Evolutionary conservation across 2,888 invertebrate species (phyloP), one percentile per base, ranked within the genome.

Genomic region (Ptilodon capucinus): DNA sequence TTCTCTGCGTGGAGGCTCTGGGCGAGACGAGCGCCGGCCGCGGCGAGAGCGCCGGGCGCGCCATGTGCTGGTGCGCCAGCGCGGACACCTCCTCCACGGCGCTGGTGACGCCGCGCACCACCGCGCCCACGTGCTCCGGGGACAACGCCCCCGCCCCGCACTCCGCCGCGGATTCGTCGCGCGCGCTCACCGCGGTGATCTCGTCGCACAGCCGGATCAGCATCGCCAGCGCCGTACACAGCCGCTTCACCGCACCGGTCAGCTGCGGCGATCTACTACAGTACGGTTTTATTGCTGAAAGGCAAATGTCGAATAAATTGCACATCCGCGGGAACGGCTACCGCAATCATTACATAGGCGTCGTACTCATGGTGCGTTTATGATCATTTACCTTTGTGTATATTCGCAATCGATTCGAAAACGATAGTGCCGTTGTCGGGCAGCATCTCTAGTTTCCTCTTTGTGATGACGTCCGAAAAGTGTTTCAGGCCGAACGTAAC

Each of bases 361-460:
- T n/a, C n/a, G n/a, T n/a, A n/a, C n/a, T n/a, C 3, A 18, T 18
- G 18, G 5, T 7, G 36, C 18, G 7, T 6, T 11, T 36, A 19
- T 7, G 3, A 8, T 16, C 18, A 30, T 45, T 71, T 81, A 92
- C 92, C 92, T 86, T 94, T 94, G 85, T 96, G 96, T 84, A 97
- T 96, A 77, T 95, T 95, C 77, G 97, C 96, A 64, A 98, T 96
- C 46, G 96, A 97, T 85, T 98, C 98, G 79, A 98, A 92, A 57
- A 98, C 96, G 71, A 98, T 95, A 42, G 97, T 97, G 56, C 97
- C 97, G 84, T 98, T 97, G 57, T 97, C 98, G 2, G 98, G 97
- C 68, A 98, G 91, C 93, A 98, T 97, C 91, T 98, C 97, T 74
- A 97, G 92, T 85, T 96, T 98, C 84, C 97, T 95, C 88, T 97